These are phyloP conservation scores for Antennarius maculatus DNA, from an alignment of 2,797 vertebrate species.

Conservation along the genomic window DNA sequence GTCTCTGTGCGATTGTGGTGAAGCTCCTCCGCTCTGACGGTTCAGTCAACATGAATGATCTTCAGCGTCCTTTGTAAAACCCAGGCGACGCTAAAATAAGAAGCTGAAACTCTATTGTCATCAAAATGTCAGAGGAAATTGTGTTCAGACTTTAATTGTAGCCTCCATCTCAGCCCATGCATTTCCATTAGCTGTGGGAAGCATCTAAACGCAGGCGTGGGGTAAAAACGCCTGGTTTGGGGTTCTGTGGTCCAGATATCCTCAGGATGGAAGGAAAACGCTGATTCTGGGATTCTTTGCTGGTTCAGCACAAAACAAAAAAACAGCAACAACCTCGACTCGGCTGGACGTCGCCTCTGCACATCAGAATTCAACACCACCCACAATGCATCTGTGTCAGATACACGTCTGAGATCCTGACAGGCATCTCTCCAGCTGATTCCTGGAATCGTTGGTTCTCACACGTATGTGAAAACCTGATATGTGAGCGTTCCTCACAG, in stretches of 20 bases:
- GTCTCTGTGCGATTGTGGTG: constrained; percentile 37
- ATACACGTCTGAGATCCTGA: constrained; percentile 29
- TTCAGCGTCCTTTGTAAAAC: constrained; percentile 22
- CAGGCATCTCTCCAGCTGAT: constrained; percentile 9
- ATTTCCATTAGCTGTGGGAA: not conserved
- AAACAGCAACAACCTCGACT: not conserved
- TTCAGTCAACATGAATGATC: constrained; percentile 47
- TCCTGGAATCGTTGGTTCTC: no score
- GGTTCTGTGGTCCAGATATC: constrained; percentile 13
- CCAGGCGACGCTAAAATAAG: constrained; percentile 8
- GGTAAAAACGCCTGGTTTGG: constrained; percentile 14
- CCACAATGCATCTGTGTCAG: constrained; percentile 14
- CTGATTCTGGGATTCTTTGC: constrained; percentile 18
- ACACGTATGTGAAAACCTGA: no score
- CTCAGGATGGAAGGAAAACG: constrained; percentile 15
- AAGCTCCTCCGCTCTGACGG: constrained; percentile 28
- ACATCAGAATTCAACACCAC: not conserved
- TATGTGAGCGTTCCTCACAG: constrained; percentile 13
- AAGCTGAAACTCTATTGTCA: constrained; percentile 18
- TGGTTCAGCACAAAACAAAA: constrained; percentile 32
- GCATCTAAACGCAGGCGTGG: constrained; percentile 17
- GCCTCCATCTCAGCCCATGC: not conserved
- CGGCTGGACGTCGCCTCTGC: not conserved
- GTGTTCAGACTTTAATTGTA: constrained; percentile 3
- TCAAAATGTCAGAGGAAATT: constrained; percentile 6